Percentiles rank a stretch among this genome's conserved stretches.
These are phyloP conservation scores for Aphelinus atriplicis DNA, from an alignment of 1,140 invertebrate genomes.

Conservation along the genomic window DNA sequence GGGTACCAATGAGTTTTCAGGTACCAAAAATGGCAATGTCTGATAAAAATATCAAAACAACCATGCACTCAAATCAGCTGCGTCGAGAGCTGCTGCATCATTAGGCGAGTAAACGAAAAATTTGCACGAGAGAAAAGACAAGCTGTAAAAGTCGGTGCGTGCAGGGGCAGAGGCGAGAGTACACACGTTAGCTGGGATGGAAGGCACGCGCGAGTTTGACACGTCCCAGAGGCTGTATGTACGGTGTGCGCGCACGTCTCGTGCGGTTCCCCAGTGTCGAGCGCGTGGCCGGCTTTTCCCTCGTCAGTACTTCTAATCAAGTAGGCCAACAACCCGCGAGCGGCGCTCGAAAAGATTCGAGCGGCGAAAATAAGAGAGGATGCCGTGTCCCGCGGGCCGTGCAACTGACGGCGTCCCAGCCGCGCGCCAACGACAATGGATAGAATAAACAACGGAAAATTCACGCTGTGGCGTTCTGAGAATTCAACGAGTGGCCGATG, in stretches of 20 bases:
- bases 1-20: too few species aligned
- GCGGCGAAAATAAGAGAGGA: background rate
- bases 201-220: background rate
- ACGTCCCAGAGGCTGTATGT: background rate
- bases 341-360: background rate
- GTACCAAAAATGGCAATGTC: too few species aligned
- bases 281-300: background rate
- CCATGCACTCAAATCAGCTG: too few species aligned
- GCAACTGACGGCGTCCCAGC: background rate
- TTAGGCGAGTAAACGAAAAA: too few species aligned
- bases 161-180: background rate
- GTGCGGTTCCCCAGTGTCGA: background rate
- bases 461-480: too few species aligned
- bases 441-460: too few species aligned
- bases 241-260: background rate
- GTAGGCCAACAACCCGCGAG: conserved; percentile 10
- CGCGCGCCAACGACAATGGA: background rate
- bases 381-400: background rate
- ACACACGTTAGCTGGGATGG: background rate
- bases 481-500: too few species aligned
- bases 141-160: too few species aligned
- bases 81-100: too few species aligned
- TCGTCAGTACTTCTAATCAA: conserved; percentile 21
- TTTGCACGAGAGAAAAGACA: too few species aligned
- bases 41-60: too few species aligned